phyloP scores from a whole-genome alignment of 2,113 vertebrate species.

The Lynx canadensis region DNA sequence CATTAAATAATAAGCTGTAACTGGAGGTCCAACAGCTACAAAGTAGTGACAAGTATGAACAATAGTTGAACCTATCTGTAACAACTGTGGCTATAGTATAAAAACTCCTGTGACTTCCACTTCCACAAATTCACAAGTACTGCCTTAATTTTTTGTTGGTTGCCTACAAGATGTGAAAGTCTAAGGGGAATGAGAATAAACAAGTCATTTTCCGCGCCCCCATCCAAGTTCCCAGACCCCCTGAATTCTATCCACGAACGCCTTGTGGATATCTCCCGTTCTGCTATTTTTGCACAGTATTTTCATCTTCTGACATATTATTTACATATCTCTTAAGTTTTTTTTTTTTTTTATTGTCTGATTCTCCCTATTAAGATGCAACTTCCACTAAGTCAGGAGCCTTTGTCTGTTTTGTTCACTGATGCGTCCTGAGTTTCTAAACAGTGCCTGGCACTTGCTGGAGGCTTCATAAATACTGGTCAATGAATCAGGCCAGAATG shows the following conservation, averaged over 20 bases:
- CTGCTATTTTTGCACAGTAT: neutral
- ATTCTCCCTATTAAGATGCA: neutral
- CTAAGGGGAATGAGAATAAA: constrained; percentile 28
- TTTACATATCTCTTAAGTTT: constrained; percentile 21
- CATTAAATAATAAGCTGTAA: neutral
- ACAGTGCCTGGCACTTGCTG: neutral
- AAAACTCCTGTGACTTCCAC: neutral
- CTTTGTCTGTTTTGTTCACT: neutral
- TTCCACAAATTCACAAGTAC: neutral
- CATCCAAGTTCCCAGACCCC: neutral
- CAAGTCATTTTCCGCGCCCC: too few species aligned
- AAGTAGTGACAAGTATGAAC: neutral
- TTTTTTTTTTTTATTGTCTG: neutral
- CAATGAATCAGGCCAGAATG: neutral
- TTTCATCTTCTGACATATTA: neutral
- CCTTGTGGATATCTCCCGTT: neutral
- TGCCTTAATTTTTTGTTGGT: neutral
- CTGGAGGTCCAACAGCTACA: neutral
- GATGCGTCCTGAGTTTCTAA: neutral
- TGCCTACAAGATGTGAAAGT: neutral
- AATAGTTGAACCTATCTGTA: neutral
- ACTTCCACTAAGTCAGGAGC: neutral
- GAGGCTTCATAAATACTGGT: neutral
- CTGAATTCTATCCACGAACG: neutral
- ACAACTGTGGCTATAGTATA: neutral